Conservation (phyloP, 2,797 vertebrate genomes). For the Cynopterus sphinx region DNA sequence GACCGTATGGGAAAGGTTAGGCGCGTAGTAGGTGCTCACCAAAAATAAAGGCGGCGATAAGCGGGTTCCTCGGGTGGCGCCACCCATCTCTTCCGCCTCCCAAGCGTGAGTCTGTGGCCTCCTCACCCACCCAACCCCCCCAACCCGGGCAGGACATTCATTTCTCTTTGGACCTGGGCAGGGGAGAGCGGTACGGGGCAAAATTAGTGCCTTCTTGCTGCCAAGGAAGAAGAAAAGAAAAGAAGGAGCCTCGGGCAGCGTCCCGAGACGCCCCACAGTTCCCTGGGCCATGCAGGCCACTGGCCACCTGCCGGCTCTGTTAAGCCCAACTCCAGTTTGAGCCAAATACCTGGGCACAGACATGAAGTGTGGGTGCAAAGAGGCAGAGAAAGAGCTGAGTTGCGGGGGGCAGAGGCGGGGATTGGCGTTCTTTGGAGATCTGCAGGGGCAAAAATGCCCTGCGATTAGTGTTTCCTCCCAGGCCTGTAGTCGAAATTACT, state of each 20-base stretch:
- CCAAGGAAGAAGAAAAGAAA: neutral
- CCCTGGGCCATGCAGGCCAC: neutral
- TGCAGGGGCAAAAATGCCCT: neutral
- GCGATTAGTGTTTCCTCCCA: constrained; percentile 15
- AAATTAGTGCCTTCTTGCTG: neutral
- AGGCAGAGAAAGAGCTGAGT: neutral
- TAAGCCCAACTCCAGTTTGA: neutral
- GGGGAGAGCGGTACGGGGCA: neutral
- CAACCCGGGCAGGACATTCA: neutral
- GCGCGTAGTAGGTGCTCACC: neutral
- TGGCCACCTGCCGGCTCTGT: neutral
- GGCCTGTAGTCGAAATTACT: constrained; percentile 49
- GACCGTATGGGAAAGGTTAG: neutral
- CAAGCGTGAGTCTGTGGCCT: neutral
- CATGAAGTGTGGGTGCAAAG: neutral
- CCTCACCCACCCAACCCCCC: neutral
- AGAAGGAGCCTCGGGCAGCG: neutral
- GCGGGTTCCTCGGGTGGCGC: rapidly evolving
- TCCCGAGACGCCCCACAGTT: neutral
- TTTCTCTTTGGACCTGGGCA: neutral
- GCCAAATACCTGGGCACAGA: neutral
- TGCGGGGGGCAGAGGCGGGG: too few relatives aligned
- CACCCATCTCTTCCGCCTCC: neutral
- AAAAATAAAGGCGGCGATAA: too few relatives aligned
- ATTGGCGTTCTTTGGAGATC: neutral